phyloP scores from a whole-genome alignment of 2,113 vertebrate species.

The Thryonomys swinderianus region DNA sequence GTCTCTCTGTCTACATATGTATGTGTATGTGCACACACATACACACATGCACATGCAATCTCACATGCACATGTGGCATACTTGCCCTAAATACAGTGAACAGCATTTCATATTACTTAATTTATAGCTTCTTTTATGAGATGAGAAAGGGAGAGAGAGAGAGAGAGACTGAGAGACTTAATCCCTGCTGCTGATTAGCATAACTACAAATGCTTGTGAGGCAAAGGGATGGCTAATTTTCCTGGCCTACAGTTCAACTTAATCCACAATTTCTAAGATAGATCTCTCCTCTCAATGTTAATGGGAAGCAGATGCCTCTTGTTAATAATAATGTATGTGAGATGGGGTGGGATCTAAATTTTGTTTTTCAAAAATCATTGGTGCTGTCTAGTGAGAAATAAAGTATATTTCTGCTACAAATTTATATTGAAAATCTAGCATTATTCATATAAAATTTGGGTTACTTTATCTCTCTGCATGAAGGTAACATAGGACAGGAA shows the following conservation, averaged over 20 bases:
- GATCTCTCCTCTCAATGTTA: constrained; percentile 86
- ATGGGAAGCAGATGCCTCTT: constrained; percentile 91
- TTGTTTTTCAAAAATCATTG: constrained; percentile 76
- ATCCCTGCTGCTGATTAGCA: constrained; percentile 85
- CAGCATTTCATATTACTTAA: constrained; percentile 38
- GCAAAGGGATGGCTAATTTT: constrained; percentile 88
- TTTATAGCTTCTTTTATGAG: constrained; percentile 7
- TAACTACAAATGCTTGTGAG: constrained; percentile 87
- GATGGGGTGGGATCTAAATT: constrained; percentile 35
- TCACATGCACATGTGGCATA: not conserved
- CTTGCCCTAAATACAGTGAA: constrained; percentile 55
- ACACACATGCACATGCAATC: not conserved
- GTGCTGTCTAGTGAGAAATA: constrained; percentile 74
- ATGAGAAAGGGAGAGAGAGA: constrained; percentile 39
- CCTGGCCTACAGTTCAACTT: constrained; percentile 90
- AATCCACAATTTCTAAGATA: constrained; percentile 90
- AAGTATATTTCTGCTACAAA: constrained; percentile 71
- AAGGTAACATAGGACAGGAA: constrained; percentile 60
- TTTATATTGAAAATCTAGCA: constrained; percentile 71
- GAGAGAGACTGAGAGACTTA: constrained; percentile 60
- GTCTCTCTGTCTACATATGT: fast-evolving
- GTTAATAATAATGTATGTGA: constrained; percentile 87
- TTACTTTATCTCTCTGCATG: not conserved
- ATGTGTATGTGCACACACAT: too few relatives aligned
- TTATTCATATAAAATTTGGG: not conserved